These are phyloP conservation scores for Junco hyemalis DNA, from an alignment of 2,113 vertebrate species.

Conservation along the genomic window DNA sequence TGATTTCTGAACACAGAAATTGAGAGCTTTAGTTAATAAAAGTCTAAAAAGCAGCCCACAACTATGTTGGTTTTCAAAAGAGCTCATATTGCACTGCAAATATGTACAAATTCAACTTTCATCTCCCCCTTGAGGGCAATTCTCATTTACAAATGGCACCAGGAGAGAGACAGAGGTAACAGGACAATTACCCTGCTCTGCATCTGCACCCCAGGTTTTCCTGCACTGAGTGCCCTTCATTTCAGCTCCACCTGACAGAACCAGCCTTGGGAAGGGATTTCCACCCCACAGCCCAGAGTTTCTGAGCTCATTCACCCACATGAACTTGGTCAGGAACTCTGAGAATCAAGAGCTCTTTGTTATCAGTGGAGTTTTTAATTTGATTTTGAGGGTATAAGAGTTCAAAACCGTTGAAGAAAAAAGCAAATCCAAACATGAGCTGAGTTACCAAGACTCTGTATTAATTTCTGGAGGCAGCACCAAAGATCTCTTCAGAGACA, in stretches of 20 bases:
- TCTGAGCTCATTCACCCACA: neutral
- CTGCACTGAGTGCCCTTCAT: neutral
- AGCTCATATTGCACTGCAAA: neutral
- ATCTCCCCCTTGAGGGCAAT: neutral
- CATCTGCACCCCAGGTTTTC: neutral
- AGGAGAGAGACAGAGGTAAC: neutral
- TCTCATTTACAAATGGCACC: neutral
- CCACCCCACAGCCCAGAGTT: neutral
- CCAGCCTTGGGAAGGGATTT: neutral
- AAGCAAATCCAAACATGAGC: neutral
- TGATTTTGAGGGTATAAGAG: neutral
- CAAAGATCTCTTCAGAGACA: neutral
- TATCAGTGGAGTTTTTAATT: neutral
- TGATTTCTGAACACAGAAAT: neutral
- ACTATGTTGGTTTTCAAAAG: neutral
- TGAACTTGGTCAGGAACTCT: neutral
- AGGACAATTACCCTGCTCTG: neutral
- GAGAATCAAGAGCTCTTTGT: neutral
- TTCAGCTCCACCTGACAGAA: neutral
- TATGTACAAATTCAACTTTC: neutral
- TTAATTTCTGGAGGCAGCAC: neutral
- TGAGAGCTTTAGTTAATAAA: neutral
- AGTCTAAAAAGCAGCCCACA: neutral
- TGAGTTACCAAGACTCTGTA: neutral
- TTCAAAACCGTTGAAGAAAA: neutral